Evolutionary conservation across 2,888 invertebrate species (phyloP).

Genomic region (Neoaliturus tenellus): DNA sequence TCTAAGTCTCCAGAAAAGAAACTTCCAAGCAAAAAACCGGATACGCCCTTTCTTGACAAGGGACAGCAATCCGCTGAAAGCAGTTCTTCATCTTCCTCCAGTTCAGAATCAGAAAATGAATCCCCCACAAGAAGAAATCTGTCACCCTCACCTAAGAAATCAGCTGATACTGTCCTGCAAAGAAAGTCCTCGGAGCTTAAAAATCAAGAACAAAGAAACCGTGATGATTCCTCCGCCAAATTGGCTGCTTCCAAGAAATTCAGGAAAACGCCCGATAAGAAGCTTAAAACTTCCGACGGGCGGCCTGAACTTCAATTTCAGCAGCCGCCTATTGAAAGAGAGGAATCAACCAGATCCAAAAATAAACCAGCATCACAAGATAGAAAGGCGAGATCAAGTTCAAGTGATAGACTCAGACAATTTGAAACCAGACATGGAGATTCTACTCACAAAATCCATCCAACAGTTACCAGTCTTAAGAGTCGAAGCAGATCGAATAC

Average conservation of each 20-base stretch:
- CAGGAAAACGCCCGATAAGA: constrained; percentile 85
- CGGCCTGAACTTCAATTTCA: constrained; percentile 83
- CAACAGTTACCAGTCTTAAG: constrained; percentile 52
- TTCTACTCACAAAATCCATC: constrained; percentile 75
- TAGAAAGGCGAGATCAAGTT: constrained; percentile 66
- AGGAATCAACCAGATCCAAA: constrained; percentile 78
- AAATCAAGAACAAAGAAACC: constrained; percentile 47
- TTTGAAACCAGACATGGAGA: constrained; percentile 80
- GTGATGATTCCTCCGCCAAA: constrained; percentile 65
- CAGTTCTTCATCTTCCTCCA: constrained; percentile 77
- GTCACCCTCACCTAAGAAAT: constrained; percentile 60
- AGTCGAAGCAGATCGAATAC: constrained; percentile 72
- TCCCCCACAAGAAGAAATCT: constrained; percentile 47
- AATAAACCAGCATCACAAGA: constrained; percentile 67
- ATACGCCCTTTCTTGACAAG: constrained; percentile 89
- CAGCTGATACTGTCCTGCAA: constrained; percentile 52
- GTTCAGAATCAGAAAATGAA: constrained; percentile 73
- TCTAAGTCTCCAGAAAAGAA: constrained; percentile 73
- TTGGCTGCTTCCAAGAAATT: constrained; percentile 73
- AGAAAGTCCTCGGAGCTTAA: constrained; percentile 58
- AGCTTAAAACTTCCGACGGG: constrained; percentile 90
- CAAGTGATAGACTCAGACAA: constrained; percentile 82
- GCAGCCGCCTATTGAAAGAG: constrained; percentile 85
- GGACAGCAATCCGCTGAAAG: constrained; percentile 82
- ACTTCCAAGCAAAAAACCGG: constrained; percentile 70